These are phyloP conservation scores for Pygocentrus nattereri DNA, from an alignment of 2,797 vertebrate species.

Conservation along the genomic window DNA sequence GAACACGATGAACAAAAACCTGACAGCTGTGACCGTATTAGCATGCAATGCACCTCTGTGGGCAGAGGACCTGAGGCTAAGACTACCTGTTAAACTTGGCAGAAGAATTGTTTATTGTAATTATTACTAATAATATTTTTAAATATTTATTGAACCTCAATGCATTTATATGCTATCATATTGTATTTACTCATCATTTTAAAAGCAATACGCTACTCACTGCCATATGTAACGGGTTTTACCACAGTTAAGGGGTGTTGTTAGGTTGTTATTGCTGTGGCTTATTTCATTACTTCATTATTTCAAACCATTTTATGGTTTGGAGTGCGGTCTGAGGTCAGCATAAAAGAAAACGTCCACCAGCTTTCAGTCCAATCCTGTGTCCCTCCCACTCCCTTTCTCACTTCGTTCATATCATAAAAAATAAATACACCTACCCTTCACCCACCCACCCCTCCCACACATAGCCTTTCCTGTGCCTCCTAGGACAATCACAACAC, in stretches of 20 bases:
- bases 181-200: neutral
- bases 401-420: conserved; percentile 24
- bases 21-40: too few relatives aligned
- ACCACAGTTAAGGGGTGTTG: neutral
- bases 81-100: too few relatives aligned
- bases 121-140: neutral
- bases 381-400: conserved; percentile 13
- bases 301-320: too few relatives aligned
- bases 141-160: too few relatives aligned
- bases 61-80: too few relatives aligned
- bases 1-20: too few relatives aligned
- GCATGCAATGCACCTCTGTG: too few relatives aligned
- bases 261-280: neutral
- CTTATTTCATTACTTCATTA: neutral
- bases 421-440: conserved; percentile 54
- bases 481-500: conserved; percentile 56
- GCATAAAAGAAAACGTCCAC: neutral
- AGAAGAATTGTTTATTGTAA: neutral
- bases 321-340: conserved; percentile 14
- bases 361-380: neutral
- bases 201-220: neutral
- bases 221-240: neutral
- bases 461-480: conserved; percentile 29
- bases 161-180: neutral
- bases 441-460: conserved; percentile 26